Evolutionary conservation across 1,140 invertebrate species (phyloP), one percentile per base, ranked within the genome.

Genomic region (Drosophila varians): DNA sequence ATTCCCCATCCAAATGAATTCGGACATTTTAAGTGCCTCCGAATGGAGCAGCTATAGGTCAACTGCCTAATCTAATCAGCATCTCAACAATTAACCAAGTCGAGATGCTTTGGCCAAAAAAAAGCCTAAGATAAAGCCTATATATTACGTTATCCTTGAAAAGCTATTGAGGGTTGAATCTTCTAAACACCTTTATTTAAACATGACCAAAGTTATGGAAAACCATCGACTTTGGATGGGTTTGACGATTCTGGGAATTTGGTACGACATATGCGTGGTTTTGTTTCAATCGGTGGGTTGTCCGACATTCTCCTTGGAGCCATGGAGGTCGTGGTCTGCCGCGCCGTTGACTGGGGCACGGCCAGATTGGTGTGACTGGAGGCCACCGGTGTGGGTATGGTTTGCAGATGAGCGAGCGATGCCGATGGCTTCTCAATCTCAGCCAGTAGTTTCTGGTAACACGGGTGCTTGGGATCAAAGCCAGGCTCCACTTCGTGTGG

Each of bases 401-500:
- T 8, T 2, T 19, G 6, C 7, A 66, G 23, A 7, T 49, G 60
- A 16, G 1, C 12, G 8, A 53, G 5, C 0, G 64, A 68, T 1
- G 26, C 38, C 1, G 8, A 6, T 19, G 16, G 38, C 1, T 7
- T 14, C 7, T 19, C 38, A 1, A 23, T 21, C 11, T 74, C 12
- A 4, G 80, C 76, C 23, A 5, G 43, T 0, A 86, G 23, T 36
- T 71, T 66, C 0, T 87, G 82, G 40, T 82, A 64, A 42, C 82
- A 86, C 0, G 9, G 73, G 48, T 87, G 82, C 1, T n/a, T 38
- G 7, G 47, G 48, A 3, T 45, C 14, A 2, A 60, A 38, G 4
- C 82, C 82, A 0, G 73, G 82, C 21, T 86, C 80, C 0, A 21
- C 5, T 3, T 53, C 38, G 3, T 6, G n/a, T 1, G 7, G 26